Conservation (phyloP, 2,888 invertebrate species). For the Kuschelorhynchus macadamiae region DNA sequence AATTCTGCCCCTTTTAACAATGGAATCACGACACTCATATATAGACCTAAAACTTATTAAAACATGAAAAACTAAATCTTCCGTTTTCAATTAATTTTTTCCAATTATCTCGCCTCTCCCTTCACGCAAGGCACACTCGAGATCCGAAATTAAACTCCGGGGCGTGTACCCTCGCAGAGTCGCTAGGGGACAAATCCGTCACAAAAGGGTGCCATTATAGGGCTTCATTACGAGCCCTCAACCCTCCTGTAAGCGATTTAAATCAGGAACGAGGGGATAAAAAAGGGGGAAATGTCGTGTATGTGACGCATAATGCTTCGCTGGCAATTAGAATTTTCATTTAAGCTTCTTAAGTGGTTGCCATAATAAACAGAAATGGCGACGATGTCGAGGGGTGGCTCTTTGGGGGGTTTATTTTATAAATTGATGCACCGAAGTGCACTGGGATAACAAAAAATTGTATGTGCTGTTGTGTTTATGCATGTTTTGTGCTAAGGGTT, state of each 20-base stretch:
- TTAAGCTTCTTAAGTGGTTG: constrained; percentile 48
- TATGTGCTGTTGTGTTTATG: too few species aligned
- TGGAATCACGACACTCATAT: too few species aligned
- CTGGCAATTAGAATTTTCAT: constrained; percentile 57
- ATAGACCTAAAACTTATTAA: too few species aligned
- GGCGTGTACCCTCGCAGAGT: constrained; percentile 29
- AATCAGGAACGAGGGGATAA: constrained; percentile 29
- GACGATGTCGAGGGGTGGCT: constrained; percentile 6
- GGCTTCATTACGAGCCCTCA: constrained; percentile 43
- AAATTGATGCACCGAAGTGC: constrained; percentile 31
- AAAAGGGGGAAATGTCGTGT: constrained; percentile 34
- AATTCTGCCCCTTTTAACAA: too few species aligned
- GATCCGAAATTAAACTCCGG: constrained; percentile 44
- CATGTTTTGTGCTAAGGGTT: too few species aligned
- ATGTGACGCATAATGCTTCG: constrained; percentile 43
- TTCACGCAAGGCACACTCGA: constrained; percentile 29
- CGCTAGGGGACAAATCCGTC: constrained; percentile 41
- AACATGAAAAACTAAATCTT: too few species aligned
- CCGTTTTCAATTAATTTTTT: constrained; percentile 38
- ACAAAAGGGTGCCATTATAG: constrained; percentile 48
- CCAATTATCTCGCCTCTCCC: constrained; percentile 39
- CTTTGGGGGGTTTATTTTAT: constrained; percentile 20
- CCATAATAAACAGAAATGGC: constrained; percentile 45
- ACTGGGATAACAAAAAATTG: too few species aligned
- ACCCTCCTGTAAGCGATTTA: constrained; percentile 25